Percentiles rank a stretch among this genome's conserved stretches.
These are phyloP conservation scores for Chydorus sphaericus DNA, from an alignment of 2,888 invertebrate species.

Conservation along the genomic window DNA sequence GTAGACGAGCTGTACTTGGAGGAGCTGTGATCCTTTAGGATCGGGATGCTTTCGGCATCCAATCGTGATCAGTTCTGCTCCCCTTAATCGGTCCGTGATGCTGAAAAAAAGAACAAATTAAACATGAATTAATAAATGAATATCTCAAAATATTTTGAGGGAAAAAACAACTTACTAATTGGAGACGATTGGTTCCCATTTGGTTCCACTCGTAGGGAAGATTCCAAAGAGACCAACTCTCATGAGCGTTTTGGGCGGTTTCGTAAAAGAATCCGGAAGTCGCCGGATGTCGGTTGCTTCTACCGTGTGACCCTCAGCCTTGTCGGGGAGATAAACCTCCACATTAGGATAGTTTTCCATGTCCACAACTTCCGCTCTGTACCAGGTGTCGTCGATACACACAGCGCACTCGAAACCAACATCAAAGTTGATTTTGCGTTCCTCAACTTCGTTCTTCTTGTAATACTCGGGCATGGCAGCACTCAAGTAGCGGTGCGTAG, in stretches of 20 bases:
- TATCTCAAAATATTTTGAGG: background rate
- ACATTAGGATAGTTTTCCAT: background rate
- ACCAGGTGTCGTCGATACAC: background rate
- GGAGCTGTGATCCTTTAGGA: background rate
- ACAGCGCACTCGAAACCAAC: background rate
- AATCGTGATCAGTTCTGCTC: background rate
- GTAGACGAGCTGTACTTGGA: background rate
- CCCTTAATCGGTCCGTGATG: background rate
- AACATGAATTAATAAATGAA: background rate
- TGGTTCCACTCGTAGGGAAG: background rate
- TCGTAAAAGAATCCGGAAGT: too few species aligned
- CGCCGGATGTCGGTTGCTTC: background rate
- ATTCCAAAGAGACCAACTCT: background rate
- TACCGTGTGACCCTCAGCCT: background rate
- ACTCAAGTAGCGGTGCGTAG: background rate
- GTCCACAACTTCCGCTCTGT: background rate
- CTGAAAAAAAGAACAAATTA: background rate
- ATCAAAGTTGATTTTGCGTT: background rate
- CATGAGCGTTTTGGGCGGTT: too few species aligned
- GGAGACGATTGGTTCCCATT: background rate
- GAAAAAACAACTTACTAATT: background rate
- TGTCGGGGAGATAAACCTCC: background rate
- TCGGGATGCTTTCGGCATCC: background rate
- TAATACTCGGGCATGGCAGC: background rate
- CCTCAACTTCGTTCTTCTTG: background rate